Evolutionary conservation across 2,888 invertebrate species (phyloP), one percentile per base, ranked within the genome.

Genomic region (Agonopterix alstromeriana): DNA sequence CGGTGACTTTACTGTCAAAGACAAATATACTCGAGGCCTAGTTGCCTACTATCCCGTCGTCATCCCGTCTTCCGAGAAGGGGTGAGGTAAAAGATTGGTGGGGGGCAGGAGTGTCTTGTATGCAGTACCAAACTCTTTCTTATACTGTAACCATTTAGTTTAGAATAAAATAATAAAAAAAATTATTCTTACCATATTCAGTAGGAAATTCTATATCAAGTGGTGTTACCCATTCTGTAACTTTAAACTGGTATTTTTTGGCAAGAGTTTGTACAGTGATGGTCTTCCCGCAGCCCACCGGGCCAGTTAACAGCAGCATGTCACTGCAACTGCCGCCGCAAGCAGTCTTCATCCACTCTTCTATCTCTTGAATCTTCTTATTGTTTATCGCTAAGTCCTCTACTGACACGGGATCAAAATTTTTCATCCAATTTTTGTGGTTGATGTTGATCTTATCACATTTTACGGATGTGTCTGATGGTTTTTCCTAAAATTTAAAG

Each of bases 241-340:
- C 65, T 60, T 91, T 90, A 36, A 91, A 78, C 35, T 89, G 83
- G 53, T 93, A 75, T 59, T 93, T 91, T 48, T 90, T 86, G 36
- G 94, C 93, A 8, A 97, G 59, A 8, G 92, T 89, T 50, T 87
- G 90, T 1, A 97, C 60, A 0, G 95, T 92, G 0, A 92, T 90
- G 1, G 96, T 95, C 83, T 97, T 97, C 0, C 96, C 97, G 68
- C 92, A 91, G 0, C 97, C 97, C 0, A 96, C 91, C 14, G 97
- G 95, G 0, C 97, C 97, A 7, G 93, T 93, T 14, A 97, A 60
- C 3, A 97, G 72, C 40, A 97, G 80, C 55, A 95, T 91, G 47
- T 90, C 82, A 55, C 84, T 77, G 47, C 61, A 63, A 49, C 74
- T 81, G 10, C 52, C 63, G 12, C 56, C 53, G 54, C 70, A 67